Conservation (phyloP, 1,140 invertebrate species). For the Meloidogyne floridensis region DNA sequence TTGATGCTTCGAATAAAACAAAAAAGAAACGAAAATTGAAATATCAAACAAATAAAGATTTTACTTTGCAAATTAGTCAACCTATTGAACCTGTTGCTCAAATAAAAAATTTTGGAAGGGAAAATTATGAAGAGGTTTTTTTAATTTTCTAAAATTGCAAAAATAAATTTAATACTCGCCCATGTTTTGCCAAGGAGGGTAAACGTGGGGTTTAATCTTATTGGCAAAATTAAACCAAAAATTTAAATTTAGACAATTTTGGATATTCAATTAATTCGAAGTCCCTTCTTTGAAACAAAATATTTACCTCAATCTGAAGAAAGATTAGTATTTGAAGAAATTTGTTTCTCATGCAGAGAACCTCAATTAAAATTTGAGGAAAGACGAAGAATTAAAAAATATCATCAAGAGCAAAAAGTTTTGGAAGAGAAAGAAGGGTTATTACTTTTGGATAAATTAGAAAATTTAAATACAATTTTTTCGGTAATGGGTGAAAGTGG, state of each 20-base stretch:
- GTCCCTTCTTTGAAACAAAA: slow-evolving; percentile 26
- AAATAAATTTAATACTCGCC: too few relatives aligned
- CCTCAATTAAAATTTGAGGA: not conserved
- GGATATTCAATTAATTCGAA: slow-evolving; percentile 32
- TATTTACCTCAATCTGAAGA: slow-evolving; percentile 28
- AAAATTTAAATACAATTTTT: slow-evolving; percentile 7
- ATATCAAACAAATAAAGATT: slow-evolving; percentile 10
- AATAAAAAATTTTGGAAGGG: not conserved
- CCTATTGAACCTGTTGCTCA: not conserved
- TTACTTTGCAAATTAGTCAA: slow-evolving; percentile 20
- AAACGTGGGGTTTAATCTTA: too few relatives aligned
- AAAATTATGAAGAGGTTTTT: slow-evolving; percentile 27
- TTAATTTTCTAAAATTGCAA: too few relatives aligned
- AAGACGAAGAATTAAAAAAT: not conserved
- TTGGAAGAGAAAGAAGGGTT: not conserved
- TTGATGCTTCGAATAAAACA: not conserved
- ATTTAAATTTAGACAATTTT: slow-evolving; percentile 29
- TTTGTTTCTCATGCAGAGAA: not conserved
- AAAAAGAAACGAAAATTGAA: slow-evolving; percentile 11
- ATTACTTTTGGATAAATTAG: slow-evolving; percentile 23
- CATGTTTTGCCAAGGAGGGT: too few relatives aligned
- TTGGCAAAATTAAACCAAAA: too few relatives aligned
- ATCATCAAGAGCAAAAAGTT: not conserved
- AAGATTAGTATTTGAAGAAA: slow-evolving; percentile 19
- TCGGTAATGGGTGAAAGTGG: not conserved